Base-by-base conservation (phyloP, 1,140 invertebrate genomes). In the Gyrodactylus salaris region DNA sequence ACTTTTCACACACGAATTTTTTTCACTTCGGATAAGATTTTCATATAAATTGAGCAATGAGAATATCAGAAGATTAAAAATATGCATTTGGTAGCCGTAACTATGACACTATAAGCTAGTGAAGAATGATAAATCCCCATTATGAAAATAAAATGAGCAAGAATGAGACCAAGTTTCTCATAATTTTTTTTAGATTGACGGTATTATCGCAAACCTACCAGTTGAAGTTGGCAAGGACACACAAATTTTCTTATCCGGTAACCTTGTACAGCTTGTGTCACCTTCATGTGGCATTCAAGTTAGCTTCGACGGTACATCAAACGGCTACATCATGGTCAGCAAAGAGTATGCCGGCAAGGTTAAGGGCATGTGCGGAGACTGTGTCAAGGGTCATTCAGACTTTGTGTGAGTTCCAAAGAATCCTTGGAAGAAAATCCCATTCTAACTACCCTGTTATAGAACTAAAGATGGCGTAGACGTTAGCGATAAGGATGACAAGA, bases 301-400 rank as follows among this genome's bases (percentile, higher is more conserved):
- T 1, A 26, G 22, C 26, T 73, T 73, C 21, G 26, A 73, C 21
- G 72, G 26, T 7, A 1, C 25, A 1, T 70, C 34, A n/a, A 73
- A 68, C 21, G 72, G 21, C 20, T 73, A 27, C 21, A 26, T 73
- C 1, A 2, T 26, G 26, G 26, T 73, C 1, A 23, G 21, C 2
- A 73, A 70, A 23, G 1, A 54, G 2, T 73, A 73, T 69, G 21
- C 72, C 21, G 26, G 26, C 2, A 70, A 69, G 26, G 68, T 73
- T 26, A 69, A 68, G 20, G 72, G 72, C 2, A 7, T 73, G 1
- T 73, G 72, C 26, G 72, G 72, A 1, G 26, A 73, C 21, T 73
- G 72, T 24, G 26, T 26, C 20, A 26, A 26, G 1, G 26, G 2
- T 7, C 72, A 73, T 1, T n/a, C 23, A 23, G 72, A 73, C 26